Conservation (phyloP, 2,888 invertebrate species). For the Miltochrista miniata region DNA sequence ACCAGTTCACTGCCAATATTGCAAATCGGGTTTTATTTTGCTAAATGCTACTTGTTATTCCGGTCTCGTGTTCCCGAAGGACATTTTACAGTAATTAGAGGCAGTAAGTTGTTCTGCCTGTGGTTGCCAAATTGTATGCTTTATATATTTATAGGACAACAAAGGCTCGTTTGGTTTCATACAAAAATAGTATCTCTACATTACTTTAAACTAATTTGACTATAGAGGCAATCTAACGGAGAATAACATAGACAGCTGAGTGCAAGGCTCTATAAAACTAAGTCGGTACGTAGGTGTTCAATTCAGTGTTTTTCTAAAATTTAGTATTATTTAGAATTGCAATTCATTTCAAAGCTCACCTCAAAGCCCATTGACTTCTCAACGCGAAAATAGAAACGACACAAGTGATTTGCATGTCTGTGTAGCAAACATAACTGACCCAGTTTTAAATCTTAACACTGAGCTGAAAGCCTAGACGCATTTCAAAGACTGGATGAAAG, state of each 20-base stretch:
- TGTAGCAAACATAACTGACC: slow-evolving; percentile 35
- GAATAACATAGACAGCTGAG: no score
- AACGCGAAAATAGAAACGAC: slow-evolving; percentile 20
- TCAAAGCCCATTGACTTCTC: slow-evolving; percentile 28
- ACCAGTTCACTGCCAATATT: slow-evolving; percentile 11
- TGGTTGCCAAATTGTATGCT: slow-evolving; percentile 28
- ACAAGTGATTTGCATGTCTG: slow-evolving; percentile 33
- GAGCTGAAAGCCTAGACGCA: slow-evolving; percentile 24
- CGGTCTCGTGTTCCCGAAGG: slow-evolving; percentile 11
- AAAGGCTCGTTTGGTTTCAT: no score
- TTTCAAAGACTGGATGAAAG: slow-evolving; percentile 23
- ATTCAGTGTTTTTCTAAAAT: neutral
- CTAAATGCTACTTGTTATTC: slow-evolving; percentile 23
- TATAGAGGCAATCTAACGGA: no score
- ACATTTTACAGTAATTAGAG: slow-evolving; percentile 20
- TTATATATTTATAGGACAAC: slow-evolving; percentile 11
- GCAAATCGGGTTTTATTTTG: slow-evolving; percentile 20
- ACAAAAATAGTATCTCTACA: neutral
- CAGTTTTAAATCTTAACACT: slow-evolving; percentile 25
- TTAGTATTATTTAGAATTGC: no score
- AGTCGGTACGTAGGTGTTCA: no score
- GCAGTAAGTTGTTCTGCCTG: slow-evolving; percentile 16
- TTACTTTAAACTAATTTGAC: no score
- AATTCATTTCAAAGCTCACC: slow-evolving; percentile 17
- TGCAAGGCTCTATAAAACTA: no score